Percentiles rank a stretch among this genome's conserved stretches.
phyloP scores from a whole-genome alignment of 2,888 invertebrate genomes.

The Drosophila helvetica region DNA sequence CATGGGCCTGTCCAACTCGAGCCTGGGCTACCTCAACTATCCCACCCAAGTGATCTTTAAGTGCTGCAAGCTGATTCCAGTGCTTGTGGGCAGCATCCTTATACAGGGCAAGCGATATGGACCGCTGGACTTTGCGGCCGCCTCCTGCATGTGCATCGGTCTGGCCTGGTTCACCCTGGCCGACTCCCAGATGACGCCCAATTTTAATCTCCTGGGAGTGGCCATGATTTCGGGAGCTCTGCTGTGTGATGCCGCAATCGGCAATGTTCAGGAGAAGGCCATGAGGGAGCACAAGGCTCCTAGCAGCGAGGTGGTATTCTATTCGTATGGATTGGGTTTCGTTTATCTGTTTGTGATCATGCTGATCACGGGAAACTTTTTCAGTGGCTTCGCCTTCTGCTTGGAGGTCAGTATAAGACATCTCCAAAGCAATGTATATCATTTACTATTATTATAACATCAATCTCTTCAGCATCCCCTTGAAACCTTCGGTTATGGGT shows the following conservation, averaged over 20 bases:
- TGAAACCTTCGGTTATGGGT: slow-evolving; percentile 92
- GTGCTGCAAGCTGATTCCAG: slow-evolving; percentile 98
- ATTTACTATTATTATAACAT: slow-evolving; percentile 13
- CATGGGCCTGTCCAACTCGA: slow-evolving; percentile 97
- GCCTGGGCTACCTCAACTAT: slow-evolving; percentile 97
- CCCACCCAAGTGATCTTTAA: slow-evolving; percentile 99
- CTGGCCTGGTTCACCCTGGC: slow-evolving; percentile 95
- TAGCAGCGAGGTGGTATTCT: slow-evolving; percentile 96
- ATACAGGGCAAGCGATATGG: slow-evolving; percentile 95
- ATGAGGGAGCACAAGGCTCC: slow-evolving; percentile 93
- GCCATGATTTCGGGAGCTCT: slow-evolving; percentile 92
- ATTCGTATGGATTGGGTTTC: slow-evolving; percentile 95
- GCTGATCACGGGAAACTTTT: slow-evolving; percentile 89
- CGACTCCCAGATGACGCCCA: slow-evolving; percentile 90
- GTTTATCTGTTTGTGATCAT: slow-evolving; percentile 91
- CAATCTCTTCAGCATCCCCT: slow-evolving; percentile 87
- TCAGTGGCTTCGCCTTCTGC: slow-evolving; percentile 91
- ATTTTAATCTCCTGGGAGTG: slow-evolving; percentile 89
- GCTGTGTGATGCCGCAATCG: slow-evolving; percentile 97
- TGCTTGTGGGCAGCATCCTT: slow-evolving; percentile 95
- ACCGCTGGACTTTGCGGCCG: slow-evolving; percentile 92
- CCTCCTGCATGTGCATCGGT: slow-evolving; percentile 94
- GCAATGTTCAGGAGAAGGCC: slow-evolving; percentile 98
- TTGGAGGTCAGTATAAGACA: slow-evolving; percentile 86
- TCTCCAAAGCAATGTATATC: background rate